Evolutionary conservation across 2,888 invertebrate genomes (phyloP), one percentile per base, ranked within the genome.

Genomic region (Drosophila prolongata): DNA sequence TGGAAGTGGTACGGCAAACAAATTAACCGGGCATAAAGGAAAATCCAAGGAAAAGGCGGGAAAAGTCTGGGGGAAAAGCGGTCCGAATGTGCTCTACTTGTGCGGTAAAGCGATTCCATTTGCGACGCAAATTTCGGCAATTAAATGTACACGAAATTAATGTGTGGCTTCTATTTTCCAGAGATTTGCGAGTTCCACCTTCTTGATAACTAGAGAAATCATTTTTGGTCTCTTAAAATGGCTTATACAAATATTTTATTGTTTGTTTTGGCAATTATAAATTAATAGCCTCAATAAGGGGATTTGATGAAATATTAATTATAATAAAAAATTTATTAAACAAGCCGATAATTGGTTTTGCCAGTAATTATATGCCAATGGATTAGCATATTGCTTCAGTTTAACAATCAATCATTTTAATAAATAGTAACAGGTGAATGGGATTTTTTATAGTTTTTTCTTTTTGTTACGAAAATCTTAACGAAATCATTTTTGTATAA

Each of bases 101-200:
- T 40, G 38, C 55, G 54, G 27, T 42, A 42, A 58, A 55, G 58
- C 34, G 5, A 19, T 30, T 43, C 24, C 43, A 24, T 16, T 59
- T 43, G 59, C 35, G 56, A 35, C 34, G 34, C 57, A 57, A 59
- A 34, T 59, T 56, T 59, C 24, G 42, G 57, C 59, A 59, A 59
- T 56, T 56, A 59, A 59, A 59, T 14, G 59, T 30, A 35, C 56
- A 59, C 57, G 24, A 43, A 58, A 3, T 11, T 40, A 52, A 34
- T 53, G 27, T 53, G 40, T 27, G 27, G 14, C 11, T 11, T 27
- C 27, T 56, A 24, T 49, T 56, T 50, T 56, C 35, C 35, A 37
- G 8, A 34, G 6, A 8, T 35, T 56, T 50, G 37, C 37, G 50
- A 27, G 14, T 6, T 4, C 8, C 34, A 11, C 8, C 34, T 24